Evolutionary conservation across 2,797 vertebrate genomes (phyloP).

Genomic region (Botia almorhae): DNA sequence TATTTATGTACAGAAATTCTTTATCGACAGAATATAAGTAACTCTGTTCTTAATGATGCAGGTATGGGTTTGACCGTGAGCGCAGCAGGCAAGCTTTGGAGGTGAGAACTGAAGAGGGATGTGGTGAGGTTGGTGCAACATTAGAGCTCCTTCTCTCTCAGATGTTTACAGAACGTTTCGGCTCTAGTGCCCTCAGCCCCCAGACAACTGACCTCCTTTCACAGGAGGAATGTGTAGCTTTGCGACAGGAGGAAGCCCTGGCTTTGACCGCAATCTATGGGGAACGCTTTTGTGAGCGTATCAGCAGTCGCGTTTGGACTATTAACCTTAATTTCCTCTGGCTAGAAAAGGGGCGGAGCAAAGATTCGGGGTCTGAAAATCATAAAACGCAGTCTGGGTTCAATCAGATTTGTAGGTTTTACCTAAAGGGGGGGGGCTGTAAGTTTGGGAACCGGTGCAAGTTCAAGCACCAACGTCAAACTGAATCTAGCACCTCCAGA

Average conservation of each 20-base stretch:
- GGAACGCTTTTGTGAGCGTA: slow-evolving; percentile 91
- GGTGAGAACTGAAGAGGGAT: slow-evolving; percentile 59
- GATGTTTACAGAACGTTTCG: slow-evolving; percentile 86
- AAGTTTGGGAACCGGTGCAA: slow-evolving; percentile 89
- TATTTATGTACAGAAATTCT: neutral
- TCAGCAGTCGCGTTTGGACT: slow-evolving; percentile 89
- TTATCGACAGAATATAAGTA: neutral
- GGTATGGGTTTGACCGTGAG: slow-evolving; percentile 91
- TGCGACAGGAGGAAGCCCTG: slow-evolving; percentile 90
- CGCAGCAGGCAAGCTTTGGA: slow-evolving; percentile 82
- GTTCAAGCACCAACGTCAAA: slow-evolving; percentile 84
- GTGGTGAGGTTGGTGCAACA: slow-evolving; percentile 89
- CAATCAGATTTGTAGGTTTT: slow-evolving; percentile 86
- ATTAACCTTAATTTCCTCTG: slow-evolving; percentile 83
- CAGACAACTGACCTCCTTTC: slow-evolving; percentile 68
- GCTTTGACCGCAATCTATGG: slow-evolving; percentile 90
- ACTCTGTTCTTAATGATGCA: slow-evolving; percentile 59
- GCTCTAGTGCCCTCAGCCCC: slow-evolving; percentile 73
- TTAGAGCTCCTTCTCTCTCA: slow-evolving; percentile 88
- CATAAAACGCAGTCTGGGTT: slow-evolving; percentile 43
- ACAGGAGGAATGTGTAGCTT: slow-evolving; percentile 83
- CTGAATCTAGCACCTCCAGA: slow-evolving; percentile 57
- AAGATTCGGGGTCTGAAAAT: slow-evolving; percentile 28
- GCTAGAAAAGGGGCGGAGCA: slow-evolving; percentile 58
- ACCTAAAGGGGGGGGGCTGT: slow-evolving; percentile 86